phyloP scores from a whole-genome alignment of 2,113 vertebrate species.

The Craseonycteris thonglongyai region DNA sequence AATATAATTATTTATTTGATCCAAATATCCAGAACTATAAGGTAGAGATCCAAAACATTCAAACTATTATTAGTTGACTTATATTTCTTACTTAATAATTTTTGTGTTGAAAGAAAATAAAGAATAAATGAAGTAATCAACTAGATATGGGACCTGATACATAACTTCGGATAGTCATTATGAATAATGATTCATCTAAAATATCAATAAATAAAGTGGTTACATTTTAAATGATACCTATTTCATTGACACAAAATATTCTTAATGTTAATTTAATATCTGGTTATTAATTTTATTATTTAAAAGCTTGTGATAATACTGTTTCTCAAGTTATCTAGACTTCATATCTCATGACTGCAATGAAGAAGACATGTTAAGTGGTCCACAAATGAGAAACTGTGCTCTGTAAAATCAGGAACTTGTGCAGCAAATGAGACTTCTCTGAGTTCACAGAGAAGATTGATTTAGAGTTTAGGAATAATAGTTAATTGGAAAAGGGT shows the following conservation, averaged over 20 bases:
- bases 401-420: background rate
- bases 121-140: background rate
- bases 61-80: background rate
- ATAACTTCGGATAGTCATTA: background rate
- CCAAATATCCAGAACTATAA: background rate
- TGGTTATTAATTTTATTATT: conserved; percentile 4
- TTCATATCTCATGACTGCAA: background rate
- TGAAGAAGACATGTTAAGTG: background rate
- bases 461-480: conserved; percentile 49
- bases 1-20: background rate
- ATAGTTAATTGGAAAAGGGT: conserved; percentile 51
- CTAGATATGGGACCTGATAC: background rate
- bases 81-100: background rate
- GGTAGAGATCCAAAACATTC: background rate
- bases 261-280: conserved; percentile 17
- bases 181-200: too few species aligned
- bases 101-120: background rate
- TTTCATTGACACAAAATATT: background rate
- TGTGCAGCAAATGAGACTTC: conserved; percentile 12
- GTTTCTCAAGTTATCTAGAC: background rate
- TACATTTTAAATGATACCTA: background rate
- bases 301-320: background rate
- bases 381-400: background rate
- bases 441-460: background rate
- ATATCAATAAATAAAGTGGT: background rate